Percentiles rank a stretch among this genome's conserved stretches.
Evolutionary conservation across 2,888 invertebrate genomes (phyloP).

Genomic region (Sarcophaga caerulescens): DNA sequence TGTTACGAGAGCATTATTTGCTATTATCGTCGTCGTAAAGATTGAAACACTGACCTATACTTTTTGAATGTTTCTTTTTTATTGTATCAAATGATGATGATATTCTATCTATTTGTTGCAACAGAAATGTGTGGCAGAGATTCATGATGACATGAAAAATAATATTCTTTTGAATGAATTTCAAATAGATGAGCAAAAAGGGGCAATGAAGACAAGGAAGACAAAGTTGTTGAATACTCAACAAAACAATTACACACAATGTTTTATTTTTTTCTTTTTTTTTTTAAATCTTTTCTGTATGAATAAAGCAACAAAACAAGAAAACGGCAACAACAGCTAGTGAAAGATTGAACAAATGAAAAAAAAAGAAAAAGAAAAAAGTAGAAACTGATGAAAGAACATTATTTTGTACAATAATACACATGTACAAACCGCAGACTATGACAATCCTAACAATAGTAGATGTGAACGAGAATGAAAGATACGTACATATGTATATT

Average conservation of each 20-base stretch:
- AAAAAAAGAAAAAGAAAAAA: slow-evolving; percentile 6
- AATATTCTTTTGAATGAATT: slow-evolving; percentile 27
- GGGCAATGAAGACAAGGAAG: background rate
- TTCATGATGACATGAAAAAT: slow-evolving; percentile 49
- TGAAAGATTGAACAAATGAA: slow-evolving; percentile 33
- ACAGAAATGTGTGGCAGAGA: slow-evolving; percentile 22
- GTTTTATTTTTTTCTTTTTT: background rate
- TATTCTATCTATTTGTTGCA: slow-evolving; percentile 3
- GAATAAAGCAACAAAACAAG: slow-evolving; percentile 25
- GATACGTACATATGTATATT: background rate
- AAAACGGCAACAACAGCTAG: background rate
- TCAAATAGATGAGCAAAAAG: background rate
- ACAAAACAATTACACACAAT: slow-evolving; percentile 52
- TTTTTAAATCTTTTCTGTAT: slow-evolving; percentile 21
- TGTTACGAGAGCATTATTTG: slow-evolving; percentile 14
- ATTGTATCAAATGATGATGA: background rate
- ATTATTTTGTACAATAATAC: slow-evolving; percentile 19
- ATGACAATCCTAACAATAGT: slow-evolving; percentile 48
- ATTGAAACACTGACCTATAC: slow-evolving; percentile 63
- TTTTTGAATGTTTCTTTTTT: background rate
- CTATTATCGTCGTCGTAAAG: background rate
- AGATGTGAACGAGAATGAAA: slow-evolving; percentile 1
- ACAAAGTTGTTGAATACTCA: slow-evolving; percentile 42
- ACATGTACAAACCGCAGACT: slow-evolving; percentile 40
- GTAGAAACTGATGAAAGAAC: slow-evolving; percentile 23